phyloP scores from a whole-genome alignment of 37 sponge, comb jelly and placozoan genomes.

The Mnemiopsis leidyi region DNA sequence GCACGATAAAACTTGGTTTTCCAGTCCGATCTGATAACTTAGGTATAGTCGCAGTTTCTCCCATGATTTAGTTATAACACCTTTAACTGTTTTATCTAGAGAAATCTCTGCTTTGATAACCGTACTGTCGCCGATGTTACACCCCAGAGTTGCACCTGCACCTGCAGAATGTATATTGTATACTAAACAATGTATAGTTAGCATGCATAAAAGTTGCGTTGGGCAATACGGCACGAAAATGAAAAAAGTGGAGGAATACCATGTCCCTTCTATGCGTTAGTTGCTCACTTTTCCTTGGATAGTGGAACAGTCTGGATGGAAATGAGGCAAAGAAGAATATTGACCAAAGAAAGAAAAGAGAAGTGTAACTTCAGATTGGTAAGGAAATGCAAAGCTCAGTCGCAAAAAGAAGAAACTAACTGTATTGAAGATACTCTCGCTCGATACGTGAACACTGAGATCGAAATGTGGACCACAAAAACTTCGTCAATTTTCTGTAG shows the following conservation, averaged over 20 bases:
- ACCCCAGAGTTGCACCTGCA: constrained; percentile 12
- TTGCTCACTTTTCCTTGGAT: too few relatives aligned
- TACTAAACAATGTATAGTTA: background rate
- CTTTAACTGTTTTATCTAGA: constrained; percentile 32
- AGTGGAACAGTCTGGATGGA: too few relatives aligned
- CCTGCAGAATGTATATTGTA: constrained; percentile 29
- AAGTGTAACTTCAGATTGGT: too few relatives aligned
- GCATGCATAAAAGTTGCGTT: too few relatives aligned
- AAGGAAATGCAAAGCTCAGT: too few relatives aligned
- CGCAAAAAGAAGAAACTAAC: background rate
- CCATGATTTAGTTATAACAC: constrained; percentile 6
- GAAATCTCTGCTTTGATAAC: background rate
- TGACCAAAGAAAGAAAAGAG: too few relatives aligned
- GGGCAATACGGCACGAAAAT: too few relatives aligned
- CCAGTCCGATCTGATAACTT: background rate
- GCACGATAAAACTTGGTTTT: background rate
- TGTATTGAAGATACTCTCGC: background rate
- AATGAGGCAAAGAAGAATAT: too few relatives aligned
- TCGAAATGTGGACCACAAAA: background rate
- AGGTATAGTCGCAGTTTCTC: background rate
- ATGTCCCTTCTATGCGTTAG: too few relatives aligned
- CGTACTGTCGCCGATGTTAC: constrained; percentile 6
- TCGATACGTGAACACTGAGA: background rate
- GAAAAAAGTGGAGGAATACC: too few relatives aligned
- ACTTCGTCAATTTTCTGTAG: constrained; percentile 2